Evolutionary conservation across 2,113 vertebrate species (phyloP), one percentile per base, ranked within the genome.

Genomic region (Leiothrix lutea): DNA sequence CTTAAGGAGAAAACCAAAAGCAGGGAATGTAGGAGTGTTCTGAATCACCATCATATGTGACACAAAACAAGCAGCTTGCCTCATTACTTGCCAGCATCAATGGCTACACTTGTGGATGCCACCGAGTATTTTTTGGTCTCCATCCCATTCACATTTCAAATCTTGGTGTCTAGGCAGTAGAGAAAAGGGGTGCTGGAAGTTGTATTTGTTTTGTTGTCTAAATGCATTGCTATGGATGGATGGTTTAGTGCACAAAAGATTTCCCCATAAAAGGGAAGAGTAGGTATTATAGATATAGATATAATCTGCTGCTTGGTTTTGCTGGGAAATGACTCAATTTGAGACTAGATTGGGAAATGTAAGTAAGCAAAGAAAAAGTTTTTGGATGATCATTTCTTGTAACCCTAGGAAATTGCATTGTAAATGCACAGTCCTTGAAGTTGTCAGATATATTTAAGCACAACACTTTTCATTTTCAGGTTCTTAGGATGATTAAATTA

Each of bases 71-170:
- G 36, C 42, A 53, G 31, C 79, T 85, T 81, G 7, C 23, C 54
- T 56, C 64, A 17, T 16, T 29, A 25, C 29, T 67, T 79, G 16
- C 5, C 23, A 35, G 21, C 29, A 44, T 35, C 1, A 0, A 1
- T 64, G 21, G 33, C 64, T 89, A 18, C 60, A 33, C 23, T 57
- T 36, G 8, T n/a, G 62, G 28, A 17, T 80, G 38, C 64, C 28
- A 8, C 48, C 50, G 42, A n/a, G 20, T 66, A 5, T 45, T 79
- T 79, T 81, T 50, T 60, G 57, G 14, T 22, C 29, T 90, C n/a
- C n/a, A 71, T 81, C 18, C 14, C 23, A 35, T 74, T 71, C 33
- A 31, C 44, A 38, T 67, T 51, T 64, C 48, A 75, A 9, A 19
- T 74, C 17, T 40, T 61, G 36, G 13, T 89, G 51, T 56, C 19